Conservation (phyloP, 2,888 invertebrate genomes). For the Phragmatobia fuliginosa region DNA sequence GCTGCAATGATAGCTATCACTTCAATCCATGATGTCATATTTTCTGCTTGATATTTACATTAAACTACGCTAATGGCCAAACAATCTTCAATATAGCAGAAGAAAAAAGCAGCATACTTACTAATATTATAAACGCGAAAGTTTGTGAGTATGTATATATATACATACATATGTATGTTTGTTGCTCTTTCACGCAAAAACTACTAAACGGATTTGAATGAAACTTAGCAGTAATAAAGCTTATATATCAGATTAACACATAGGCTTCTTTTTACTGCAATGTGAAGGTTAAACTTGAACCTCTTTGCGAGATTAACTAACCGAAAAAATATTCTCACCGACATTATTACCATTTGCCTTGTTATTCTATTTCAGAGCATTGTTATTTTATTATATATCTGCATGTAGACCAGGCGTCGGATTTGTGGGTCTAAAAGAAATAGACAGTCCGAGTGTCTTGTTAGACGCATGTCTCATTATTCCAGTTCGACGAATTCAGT, state of each 20-base stretch:
- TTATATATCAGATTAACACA: too few species aligned
- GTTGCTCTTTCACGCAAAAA: too few species aligned
- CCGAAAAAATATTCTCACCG: conserved; percentile 25
- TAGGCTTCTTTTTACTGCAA: too few species aligned
- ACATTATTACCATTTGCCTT: conserved; percentile 35
- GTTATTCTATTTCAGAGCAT: conserved; percentile 18
- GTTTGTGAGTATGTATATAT: too few species aligned
- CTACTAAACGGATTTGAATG: too few species aligned
- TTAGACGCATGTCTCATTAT: conserved; percentile 58
- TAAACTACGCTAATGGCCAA: neutral
- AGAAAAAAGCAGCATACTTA: too few species aligned
- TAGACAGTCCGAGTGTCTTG: conserved; percentile 48
- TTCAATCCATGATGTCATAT: neutral
- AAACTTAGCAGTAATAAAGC: too few species aligned
- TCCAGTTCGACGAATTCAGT: conserved; percentile 59
- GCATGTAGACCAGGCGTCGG: conserved; percentile 28
- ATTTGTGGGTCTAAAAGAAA: conserved; percentile 36
- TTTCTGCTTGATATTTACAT: neutral
- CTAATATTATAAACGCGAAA: too few species aligned
- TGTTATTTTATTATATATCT: conserved; percentile 40
- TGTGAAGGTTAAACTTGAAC: conserved; percentile 8
- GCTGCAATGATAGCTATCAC: neutral
- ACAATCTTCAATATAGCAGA: too few species aligned
- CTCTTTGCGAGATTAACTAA: conserved; percentile 29
- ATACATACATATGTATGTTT: too few species aligned